Conservation (phyloP, 2,113 vertebrate species). For the Antechinus stuartii region DNA sequence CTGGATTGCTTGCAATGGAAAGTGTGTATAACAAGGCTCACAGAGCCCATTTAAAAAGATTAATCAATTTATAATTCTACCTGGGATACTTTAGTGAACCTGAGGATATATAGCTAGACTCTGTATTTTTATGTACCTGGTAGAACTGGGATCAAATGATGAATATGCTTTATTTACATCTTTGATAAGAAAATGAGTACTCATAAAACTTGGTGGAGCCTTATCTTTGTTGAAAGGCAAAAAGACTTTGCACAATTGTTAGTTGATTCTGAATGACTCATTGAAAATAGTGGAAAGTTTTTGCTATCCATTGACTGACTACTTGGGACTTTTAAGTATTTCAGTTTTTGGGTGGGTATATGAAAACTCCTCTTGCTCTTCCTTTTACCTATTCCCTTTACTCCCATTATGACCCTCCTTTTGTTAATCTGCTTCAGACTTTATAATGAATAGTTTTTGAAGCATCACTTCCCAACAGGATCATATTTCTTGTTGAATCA, state of each 20-base stretch:
- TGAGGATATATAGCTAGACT: neutral
- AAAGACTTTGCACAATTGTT: neutral
- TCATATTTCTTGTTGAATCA: neutral
- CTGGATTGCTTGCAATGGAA: neutral
- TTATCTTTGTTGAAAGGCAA: neutral
- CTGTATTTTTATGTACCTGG: neutral
- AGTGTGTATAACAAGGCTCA: neutral
- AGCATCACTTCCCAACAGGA: neutral
- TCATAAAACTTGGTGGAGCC: neutral
- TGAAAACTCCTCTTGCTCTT: neutral
- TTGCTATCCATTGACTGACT: neutral
- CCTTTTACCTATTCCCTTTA: neutral
- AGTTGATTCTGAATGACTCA: neutral
- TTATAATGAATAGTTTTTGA: neutral
- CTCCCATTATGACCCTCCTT: neutral
- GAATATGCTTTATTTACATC: neutral
- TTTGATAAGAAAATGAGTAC: neutral
- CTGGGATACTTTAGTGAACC: neutral
- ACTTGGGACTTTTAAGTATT: neutral
- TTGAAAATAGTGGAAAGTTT: neutral
- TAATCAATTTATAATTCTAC: neutral
- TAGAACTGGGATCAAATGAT: neutral
- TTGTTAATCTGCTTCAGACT: neutral
- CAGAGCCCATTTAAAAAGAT: neutral
- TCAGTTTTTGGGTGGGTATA: neutral